Conservation (phyloP, 2,113 vertebrate species). For the Propithecus coquereli region DNA sequence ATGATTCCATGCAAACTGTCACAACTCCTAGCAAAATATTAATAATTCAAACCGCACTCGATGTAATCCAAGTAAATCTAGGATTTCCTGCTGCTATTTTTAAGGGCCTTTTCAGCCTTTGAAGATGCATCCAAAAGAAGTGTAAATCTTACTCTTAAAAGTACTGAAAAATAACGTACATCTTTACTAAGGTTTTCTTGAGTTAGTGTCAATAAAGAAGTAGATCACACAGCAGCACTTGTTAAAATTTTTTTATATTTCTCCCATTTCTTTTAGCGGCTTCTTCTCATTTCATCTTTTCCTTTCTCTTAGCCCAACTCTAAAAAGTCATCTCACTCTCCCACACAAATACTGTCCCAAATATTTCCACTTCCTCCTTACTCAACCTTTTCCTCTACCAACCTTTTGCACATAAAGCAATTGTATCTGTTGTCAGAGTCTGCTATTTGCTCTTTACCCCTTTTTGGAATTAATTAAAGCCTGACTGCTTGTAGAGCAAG, state of each 20-base stretch:
- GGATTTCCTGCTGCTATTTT: not conserved
- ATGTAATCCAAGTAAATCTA: not conserved
- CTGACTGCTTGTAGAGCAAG: not conserved
- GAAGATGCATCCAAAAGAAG: not conserved
- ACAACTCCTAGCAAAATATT: not conserved
- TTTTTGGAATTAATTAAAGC: not conserved
- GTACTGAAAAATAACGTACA: not conserved
- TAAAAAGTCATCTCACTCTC: not conserved
- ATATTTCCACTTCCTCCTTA: not conserved
- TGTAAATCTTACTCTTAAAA: not conserved
- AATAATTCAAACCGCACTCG: not conserved
- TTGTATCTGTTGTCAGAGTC: not conserved
- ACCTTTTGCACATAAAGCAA: not conserved
- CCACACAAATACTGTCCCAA: not conserved
- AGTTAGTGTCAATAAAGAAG: not conserved
- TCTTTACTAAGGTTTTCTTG: not conserved
- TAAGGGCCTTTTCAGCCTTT: not conserved
- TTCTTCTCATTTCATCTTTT: not conserved
- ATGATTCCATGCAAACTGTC: not conserved
- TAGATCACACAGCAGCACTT: not conserved
- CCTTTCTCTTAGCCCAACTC: not conserved
- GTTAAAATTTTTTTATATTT: not conserved
- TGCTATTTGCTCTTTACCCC: not conserved
- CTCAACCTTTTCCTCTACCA: not conserved
- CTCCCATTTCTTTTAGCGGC: not conserved